These are phyloP conservation scores for Steatornis caripensis DNA, from an alignment of 2,113 vertebrate species.

Conservation along the genomic window DNA sequence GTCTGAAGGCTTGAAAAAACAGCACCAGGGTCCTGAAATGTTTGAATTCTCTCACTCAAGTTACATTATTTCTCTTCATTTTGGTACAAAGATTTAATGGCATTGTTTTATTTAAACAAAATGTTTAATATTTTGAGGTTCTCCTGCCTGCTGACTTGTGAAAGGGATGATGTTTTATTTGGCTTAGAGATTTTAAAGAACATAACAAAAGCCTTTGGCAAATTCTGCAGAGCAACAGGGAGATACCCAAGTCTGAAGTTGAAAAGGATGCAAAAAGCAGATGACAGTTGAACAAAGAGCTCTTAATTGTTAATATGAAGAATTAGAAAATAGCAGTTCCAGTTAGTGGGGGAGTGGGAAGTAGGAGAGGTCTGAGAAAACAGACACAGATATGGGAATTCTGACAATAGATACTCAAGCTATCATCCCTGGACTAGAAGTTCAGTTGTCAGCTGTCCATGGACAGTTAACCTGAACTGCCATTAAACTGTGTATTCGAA, in stretches of 20 bases:
- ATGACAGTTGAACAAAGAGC: not conserved
- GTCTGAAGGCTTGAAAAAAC: not conserved
- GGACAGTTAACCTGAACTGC: not conserved
- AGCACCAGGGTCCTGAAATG: not conserved
- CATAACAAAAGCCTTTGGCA: not conserved
- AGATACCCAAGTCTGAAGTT: not conserved
- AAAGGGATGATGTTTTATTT: not conserved
- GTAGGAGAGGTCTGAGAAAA: not conserved
- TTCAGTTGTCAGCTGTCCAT: not conserved
- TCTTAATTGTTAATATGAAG: not conserved
- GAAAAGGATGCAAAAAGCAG: not conserved
- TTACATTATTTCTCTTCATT: not conserved
- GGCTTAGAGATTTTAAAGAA: not conserved
- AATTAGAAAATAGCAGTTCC: not conserved
- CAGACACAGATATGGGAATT: not conserved
- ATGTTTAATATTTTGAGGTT: not conserved
- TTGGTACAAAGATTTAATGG: not conserved
- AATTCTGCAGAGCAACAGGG: not conserved
- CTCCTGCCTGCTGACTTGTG: not conserved
- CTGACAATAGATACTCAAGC: not conserved
- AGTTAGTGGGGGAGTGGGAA: not conserved
- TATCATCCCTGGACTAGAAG: not conserved
- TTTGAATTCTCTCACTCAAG: not conserved
- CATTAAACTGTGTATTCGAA: not conserved
- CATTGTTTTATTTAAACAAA: not conserved